Evolutionary conservation across 2,888 invertebrate species (phyloP).

Genomic region (Orthonevra nobilis): DNA sequence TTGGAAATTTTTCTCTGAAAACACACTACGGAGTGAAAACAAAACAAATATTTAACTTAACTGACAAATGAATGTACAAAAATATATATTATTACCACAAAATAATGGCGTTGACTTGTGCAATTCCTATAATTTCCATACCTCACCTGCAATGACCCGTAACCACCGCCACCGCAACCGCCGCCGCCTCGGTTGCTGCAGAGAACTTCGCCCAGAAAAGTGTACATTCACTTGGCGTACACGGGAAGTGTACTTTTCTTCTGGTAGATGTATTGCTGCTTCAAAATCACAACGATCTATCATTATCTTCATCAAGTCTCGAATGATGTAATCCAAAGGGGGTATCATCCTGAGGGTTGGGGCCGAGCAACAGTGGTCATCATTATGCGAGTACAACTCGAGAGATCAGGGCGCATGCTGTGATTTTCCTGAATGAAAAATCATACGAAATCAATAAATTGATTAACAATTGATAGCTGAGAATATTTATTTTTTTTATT

Average conservation of each 20-base stretch:
- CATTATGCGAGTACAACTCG: too few relatives aligned
- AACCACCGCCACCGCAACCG: background rate
- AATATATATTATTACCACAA: constrained; percentile 38
- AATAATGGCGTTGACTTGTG: constrained; percentile 55
- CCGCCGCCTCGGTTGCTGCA: background rate
- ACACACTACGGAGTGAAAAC: background rate
- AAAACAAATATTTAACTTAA: constrained; percentile 39
- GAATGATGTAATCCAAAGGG: constrained; percentile 32
- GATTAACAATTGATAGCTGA: too few relatives aligned
- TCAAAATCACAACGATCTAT: constrained; percentile 53
- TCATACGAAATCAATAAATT: too few relatives aligned
- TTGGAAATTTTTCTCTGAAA: background rate
- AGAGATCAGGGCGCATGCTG: constrained; percentile 22
- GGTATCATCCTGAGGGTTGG: background rate
- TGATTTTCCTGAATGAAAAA: too few relatives aligned
- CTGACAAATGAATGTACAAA: constrained; percentile 27
- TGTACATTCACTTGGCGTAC: too few relatives aligned
- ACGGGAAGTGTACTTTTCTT: too few relatives aligned
- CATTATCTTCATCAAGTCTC: constrained; percentile 50
- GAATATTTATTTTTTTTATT: too few relatives aligned
- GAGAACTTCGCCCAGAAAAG: constrained; percentile 26
- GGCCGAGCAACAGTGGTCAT: too few relatives aligned
- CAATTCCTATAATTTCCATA: constrained; percentile 52
- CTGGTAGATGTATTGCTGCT: constrained; percentile 36
- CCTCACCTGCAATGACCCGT: constrained; percentile 45